These are phyloP conservation scores for Iselma pallidipennis DNA, from an alignment of 2,888 invertebrate species.

Conservation along the genomic window DNA sequence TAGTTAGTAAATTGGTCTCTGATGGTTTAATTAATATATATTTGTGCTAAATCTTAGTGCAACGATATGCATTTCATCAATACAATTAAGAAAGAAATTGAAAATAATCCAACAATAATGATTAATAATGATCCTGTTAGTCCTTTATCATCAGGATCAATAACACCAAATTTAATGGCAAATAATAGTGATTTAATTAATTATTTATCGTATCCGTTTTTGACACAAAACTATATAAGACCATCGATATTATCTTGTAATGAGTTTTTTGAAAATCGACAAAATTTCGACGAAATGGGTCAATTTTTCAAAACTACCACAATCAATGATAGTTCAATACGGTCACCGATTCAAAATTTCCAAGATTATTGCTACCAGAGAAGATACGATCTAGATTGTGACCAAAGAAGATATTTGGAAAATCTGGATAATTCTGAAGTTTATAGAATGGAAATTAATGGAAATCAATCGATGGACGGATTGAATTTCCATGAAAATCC, in stretches of 20 bases:
- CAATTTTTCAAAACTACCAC: neutral
- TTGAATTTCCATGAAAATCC: neutral
- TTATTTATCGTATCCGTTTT: constrained; percentile 13
- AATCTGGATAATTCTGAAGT: too few relatives aligned
- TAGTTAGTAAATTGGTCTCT: constrained; percentile 9
- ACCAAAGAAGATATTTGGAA: neutral
- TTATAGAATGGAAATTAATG: too few relatives aligned
- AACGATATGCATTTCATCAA: constrained; percentile 34
- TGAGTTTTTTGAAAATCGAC: neutral
- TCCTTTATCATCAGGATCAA: too few relatives aligned
- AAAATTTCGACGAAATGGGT: neutral
- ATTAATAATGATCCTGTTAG: too few relatives aligned
- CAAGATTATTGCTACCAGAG: constrained; percentile 15
- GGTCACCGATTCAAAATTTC: too few relatives aligned
- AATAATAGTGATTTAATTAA: constrained; percentile 15
- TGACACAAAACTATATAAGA: constrained; percentile 3
- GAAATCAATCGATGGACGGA: neutral
- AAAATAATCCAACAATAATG: constrained; percentile 20
- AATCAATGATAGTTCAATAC: too few relatives aligned
- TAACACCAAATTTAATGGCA: neutral
- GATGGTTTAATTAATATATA: constrained; percentile 9
- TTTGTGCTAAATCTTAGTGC: too few relatives aligned
- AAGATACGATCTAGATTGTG: too few relatives aligned
- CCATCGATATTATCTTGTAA: neutral
- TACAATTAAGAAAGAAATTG: constrained; percentile 36